Percentiles rank a stretch among this genome's conserved stretches.
Evolutionary conservation across 2,888 invertebrate genomes (phyloP).

Genomic region (Hybos culiciformis): DNA sequence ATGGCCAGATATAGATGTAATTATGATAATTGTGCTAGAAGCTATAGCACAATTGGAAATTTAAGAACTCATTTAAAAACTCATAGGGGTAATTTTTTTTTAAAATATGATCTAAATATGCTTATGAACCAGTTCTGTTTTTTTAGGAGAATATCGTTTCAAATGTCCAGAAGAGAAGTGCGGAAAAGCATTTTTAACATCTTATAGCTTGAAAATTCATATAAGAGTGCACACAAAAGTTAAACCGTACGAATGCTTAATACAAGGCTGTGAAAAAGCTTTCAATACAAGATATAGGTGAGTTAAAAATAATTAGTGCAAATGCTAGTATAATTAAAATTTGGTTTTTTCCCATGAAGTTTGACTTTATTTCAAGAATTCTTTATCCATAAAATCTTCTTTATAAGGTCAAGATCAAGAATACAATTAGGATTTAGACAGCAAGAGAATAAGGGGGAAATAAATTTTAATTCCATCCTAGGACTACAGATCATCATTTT

Average conservation of each 20-base stretch:
- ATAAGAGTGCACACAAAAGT: conserved; percentile 84
- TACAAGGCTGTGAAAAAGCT: conserved; percentile 74
- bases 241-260: conserved; percentile 80
- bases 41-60: conserved; percentile 89
- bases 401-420: not conserved
- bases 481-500: too few species aligned
- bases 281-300: conserved; percentile 88
- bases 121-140: conserved; percentile 21
- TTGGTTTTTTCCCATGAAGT: not conserved
- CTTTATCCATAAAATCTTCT: not conserved
- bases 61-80: conserved; percentile 90
- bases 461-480: too few species aligned
- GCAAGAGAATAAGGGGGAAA: too few species aligned
- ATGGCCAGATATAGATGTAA: conserved; percentile 69
- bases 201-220: conserved; percentile 90
- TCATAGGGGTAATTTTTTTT: conserved; percentile 71
- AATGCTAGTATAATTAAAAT: not conserved
- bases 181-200: conserved; percentile 86
- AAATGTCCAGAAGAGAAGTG: conserved; percentile 78
- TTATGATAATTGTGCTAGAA: conserved; percentile 73
- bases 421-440: too few species aligned
- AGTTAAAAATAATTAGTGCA: conserved; percentile 6
- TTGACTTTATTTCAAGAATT: not conserved
- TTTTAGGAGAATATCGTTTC: conserved; percentile 82
- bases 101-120: too few species aligned